These are phyloP conservation scores for Knipowitschia caucasica DNA, from an alignment of 2,797 vertebrate species.

Conservation along the genomic window DNA sequence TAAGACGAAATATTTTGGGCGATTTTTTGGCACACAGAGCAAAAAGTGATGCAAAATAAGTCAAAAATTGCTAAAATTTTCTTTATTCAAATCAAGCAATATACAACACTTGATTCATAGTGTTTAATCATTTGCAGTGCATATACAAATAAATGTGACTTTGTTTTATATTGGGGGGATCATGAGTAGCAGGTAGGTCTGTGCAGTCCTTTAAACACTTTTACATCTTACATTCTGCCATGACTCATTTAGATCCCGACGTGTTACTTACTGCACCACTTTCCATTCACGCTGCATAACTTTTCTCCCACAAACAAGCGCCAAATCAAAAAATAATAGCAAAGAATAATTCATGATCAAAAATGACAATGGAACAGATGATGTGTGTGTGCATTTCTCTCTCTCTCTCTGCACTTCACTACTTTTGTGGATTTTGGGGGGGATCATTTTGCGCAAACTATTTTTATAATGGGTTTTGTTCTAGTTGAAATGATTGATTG, in stretches of 20 bases:
- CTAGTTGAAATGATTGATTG: background rate
- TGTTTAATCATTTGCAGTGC: too few species aligned
- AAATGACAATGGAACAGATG: conserved; percentile 14
- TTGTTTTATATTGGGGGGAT: too few species aligned
- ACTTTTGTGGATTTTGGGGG: background rate
- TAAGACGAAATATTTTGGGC: too few species aligned
- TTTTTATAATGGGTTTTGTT: background rate
- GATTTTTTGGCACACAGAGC: too few species aligned
- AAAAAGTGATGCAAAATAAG: too few species aligned
- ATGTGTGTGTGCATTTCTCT: conserved; percentile 7
- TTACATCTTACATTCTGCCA: background rate
- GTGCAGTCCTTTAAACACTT: conserved; percentile 3
- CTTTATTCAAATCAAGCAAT: too few species aligned
- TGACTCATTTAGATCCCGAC: conserved; percentile 27
- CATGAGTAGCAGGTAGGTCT: conserved; percentile 12
- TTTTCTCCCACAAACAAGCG: conserved; percentile 19
- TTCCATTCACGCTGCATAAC: conserved; percentile 16
- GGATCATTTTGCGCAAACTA: background rate
- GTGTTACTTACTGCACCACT: conserved; percentile 15
- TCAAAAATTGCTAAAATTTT: too few species aligned
- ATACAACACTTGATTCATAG: too few species aligned
- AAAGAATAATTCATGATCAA: conserved; percentile 22
- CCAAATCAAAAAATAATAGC: conserved; percentile 9
- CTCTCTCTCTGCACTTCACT: background rate
- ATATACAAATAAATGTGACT: too few species aligned